These are phyloP conservation scores for Entomobrya proxima DNA, from an alignment of 2,888 invertebrate genomes.

Conservation along the genomic window DNA sequence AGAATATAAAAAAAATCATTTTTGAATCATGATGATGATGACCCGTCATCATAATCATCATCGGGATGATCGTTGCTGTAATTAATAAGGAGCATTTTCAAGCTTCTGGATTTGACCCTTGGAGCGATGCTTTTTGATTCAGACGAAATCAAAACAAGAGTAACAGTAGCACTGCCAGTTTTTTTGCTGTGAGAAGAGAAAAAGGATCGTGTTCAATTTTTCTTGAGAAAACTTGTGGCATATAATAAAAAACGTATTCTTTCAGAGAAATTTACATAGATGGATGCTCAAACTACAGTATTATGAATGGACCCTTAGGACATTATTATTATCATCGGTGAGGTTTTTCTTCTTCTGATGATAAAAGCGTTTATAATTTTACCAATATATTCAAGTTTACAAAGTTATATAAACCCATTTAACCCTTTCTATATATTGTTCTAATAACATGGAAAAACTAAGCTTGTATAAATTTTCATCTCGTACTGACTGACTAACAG, in stretches of 20 bases:
- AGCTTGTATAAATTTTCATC: no score
- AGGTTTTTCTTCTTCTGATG: background rate
- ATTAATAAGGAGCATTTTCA: constrained; percentile 69
- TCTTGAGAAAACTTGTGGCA: constrained; percentile 51
- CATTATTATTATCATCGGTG: constrained; percentile 42
- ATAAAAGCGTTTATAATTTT: constrained; percentile 25
- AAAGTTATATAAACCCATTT: no score
- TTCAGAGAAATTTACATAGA: constrained; percentile 54
- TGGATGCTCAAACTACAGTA: no score
- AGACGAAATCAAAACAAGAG: no score
- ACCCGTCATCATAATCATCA: constrained; percentile 63
- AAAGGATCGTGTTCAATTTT: constrained; percentile 60
- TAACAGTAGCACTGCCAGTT: background rate
- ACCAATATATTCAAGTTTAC: no score
- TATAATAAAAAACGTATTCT: constrained; percentile 15
- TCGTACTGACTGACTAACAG: background rate
- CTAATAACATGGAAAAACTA: no score
- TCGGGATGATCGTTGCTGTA: constrained; percentile 61
- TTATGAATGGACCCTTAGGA: constrained; percentile 64
- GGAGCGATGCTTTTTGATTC: constrained; percentile 64
- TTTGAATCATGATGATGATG: constrained; percentile 46
- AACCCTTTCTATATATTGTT: no score
- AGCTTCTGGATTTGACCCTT: constrained; percentile 72
- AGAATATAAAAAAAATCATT: constrained; percentile 41
- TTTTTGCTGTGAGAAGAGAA: background rate